Evolutionary conservation across 2,113 vertebrate species (phyloP).

Genomic region (Haemorhous mexicanus): DNA sequence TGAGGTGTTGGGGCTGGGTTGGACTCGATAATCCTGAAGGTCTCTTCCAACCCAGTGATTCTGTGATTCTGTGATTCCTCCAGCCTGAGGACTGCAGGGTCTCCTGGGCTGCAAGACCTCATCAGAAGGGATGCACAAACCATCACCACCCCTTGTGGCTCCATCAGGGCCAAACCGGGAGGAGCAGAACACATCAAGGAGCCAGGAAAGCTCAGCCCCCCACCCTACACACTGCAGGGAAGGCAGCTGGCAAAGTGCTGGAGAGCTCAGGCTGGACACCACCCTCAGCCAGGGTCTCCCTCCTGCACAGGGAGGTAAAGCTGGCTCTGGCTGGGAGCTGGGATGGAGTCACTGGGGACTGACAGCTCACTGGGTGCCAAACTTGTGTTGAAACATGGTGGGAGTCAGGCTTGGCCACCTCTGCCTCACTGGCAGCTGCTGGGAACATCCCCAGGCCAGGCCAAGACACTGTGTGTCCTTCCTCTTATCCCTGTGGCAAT

Average conservation of each 20-base stretch:
- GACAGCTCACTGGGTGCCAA: not conserved
- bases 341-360: not conserved
- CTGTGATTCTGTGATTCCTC: not conserved
- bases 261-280: not conserved
- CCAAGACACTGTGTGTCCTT: fast-evolving
- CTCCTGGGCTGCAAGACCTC: not conserved
- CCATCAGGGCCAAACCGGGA: not conserved
- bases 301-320: not conserved
- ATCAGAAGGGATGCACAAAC: not conserved
- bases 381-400: fast-evolving
- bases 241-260: not conserved
- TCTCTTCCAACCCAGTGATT: no score
- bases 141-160: not conserved
- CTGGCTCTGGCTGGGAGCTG: not conserved
- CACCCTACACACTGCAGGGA: not conserved
- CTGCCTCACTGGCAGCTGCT: not conserved
- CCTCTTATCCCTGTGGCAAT: not conserved
- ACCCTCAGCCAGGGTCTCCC: fast-evolving
- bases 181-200: not conserved
- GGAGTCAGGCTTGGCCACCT: not conserved
- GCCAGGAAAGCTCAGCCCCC: not conserved
- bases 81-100: not conserved
- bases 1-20: no score
- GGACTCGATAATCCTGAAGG: no score
- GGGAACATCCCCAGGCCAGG: not conserved